Evolutionary conservation across 2,888 invertebrate genomes (phyloP).

Genomic region (Allacma fusca): DNA sequence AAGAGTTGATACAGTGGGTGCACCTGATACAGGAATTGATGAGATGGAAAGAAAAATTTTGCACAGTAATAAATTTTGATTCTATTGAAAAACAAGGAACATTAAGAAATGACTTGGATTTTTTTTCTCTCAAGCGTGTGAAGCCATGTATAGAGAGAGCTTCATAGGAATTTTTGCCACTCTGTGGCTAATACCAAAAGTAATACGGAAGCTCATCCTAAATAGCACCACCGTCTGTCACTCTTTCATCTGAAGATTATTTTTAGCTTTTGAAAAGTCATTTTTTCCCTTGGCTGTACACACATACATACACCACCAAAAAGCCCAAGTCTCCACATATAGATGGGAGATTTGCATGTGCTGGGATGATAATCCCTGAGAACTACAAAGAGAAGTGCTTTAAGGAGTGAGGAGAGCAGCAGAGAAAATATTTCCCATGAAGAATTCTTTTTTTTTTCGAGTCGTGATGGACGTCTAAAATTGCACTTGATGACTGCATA

Average conservation of each 20-base stretch:
- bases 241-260: slow-evolving; percentile 38
- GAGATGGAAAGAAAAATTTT: not conserved
- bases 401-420: not conserved
- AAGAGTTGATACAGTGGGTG: too few relatives aligned
- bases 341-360: too few relatives aligned
- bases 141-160: too few relatives aligned
- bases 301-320: too few relatives aligned
- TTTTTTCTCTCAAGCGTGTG: too few relatives aligned
- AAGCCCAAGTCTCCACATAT: too few relatives aligned
- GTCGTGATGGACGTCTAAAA: slow-evolving; percentile 45
- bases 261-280: slow-evolving; percentile 30
- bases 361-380: too few relatives aligned
- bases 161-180: too few relatives aligned
- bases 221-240: slow-evolving; percentile 33
- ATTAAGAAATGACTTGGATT: too few relatives aligned
- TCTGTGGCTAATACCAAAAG: not conserved
- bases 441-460: slow-evolving; percentile 31
- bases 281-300: not conserved
- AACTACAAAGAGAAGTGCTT: too few relatives aligned
- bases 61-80: slow-evolving; percentile 16
- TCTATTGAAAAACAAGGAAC: not conserved
- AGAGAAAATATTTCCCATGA: slow-evolving; percentile 38
- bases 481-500: slow-evolving; percentile 43
- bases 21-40: too few relatives aligned
- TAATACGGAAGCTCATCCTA: not conserved